These are phyloP conservation scores for Cantharis nigra DNA, from an alignment of 2,888 invertebrate species.

Conservation along the genomic window DNA sequence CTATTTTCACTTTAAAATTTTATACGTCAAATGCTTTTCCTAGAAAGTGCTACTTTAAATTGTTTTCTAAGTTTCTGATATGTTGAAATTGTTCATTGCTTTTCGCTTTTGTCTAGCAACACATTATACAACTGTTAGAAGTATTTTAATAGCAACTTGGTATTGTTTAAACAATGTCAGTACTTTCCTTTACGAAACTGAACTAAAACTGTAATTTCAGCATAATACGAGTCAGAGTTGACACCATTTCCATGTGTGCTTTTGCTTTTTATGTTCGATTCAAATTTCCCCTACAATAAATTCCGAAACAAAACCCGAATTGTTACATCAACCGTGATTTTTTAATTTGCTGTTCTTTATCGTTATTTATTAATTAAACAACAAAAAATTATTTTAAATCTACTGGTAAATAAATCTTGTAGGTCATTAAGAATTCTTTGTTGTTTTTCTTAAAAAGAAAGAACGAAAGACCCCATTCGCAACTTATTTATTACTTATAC, in stretches of 20 bases:
- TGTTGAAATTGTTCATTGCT: background rate
- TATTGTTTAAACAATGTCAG: background rate
- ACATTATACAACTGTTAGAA: background rate
- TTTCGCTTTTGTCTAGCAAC: background rate
- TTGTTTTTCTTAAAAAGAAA: conserved; percentile 13
- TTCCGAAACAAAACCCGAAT: background rate
- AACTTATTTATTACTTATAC: conserved; percentile 27
- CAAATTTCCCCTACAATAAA: background rate
- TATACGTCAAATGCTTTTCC: background rate
- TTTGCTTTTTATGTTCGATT: background rate
- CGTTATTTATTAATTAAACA: background rate
- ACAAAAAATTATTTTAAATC: background rate
- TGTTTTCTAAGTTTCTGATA: background rate
- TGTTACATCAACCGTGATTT: background rate
- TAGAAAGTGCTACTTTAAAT: background rate
- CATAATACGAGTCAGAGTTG: background rate
- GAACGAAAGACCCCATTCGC: conserved; percentile 11
- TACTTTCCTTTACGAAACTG: background rate
- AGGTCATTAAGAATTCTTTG: conserved; percentile 14
- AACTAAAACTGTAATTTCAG: background rate
- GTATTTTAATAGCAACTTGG: background rate
- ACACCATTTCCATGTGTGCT: background rate
- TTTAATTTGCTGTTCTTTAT: background rate
- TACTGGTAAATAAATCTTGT: conserved; percentile 5
- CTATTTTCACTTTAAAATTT: background rate